Conservation (phyloP, 2,888 invertebrate species). For the Drosophila tripunctata region DNA sequence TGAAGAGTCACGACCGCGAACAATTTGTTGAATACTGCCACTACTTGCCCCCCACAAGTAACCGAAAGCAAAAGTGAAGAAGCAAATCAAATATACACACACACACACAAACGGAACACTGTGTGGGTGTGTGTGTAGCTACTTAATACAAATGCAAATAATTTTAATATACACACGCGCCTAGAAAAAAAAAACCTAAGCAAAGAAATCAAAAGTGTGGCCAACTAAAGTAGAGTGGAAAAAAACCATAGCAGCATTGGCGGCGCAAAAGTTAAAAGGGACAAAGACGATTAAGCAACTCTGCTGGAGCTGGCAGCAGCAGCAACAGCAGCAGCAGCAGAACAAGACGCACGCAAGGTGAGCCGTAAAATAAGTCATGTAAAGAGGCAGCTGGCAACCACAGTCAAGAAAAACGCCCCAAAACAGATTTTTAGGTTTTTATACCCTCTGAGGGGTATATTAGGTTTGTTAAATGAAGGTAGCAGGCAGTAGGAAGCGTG, state of each 20-base stretch:
- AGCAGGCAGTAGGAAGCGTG: no score
- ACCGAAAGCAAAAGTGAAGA: constrained; percentile 67
- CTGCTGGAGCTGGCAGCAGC: constrained; percentile 29
- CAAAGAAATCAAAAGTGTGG: constrained; percentile 43
- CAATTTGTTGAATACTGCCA: constrained; percentile 76
- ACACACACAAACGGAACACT: not conserved
- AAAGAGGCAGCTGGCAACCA: constrained; percentile 40
- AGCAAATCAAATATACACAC: constrained; percentile 42
- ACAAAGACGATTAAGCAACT: constrained; percentile 76
- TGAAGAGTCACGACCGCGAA: constrained; percentile 51
- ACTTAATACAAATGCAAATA: constrained; percentile 58
- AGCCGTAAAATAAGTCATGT: constrained; percentile 77
- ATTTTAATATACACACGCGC: constrained; percentile 51
- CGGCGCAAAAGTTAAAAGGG: constrained; percentile 78
- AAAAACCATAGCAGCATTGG: constrained; percentile 62
- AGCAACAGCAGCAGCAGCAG: not conserved
- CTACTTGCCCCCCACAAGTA: constrained; percentile 32
- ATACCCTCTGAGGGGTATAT: no score
- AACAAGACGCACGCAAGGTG: constrained; percentile 60
- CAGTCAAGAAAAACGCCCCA: constrained; percentile 63
- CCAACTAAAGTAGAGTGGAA: constrained; percentile 45
- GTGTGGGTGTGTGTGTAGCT: constrained; percentile 33
- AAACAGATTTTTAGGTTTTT: constrained; percentile 70
- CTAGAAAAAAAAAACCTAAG: constrained; percentile 19
- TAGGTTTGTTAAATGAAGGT: no score